Evolutionary conservation across 2,797 vertebrate species (phyloP), one percentile per base, ranked within the genome.

Genomic region (Sarcoramphus papa): DNA sequence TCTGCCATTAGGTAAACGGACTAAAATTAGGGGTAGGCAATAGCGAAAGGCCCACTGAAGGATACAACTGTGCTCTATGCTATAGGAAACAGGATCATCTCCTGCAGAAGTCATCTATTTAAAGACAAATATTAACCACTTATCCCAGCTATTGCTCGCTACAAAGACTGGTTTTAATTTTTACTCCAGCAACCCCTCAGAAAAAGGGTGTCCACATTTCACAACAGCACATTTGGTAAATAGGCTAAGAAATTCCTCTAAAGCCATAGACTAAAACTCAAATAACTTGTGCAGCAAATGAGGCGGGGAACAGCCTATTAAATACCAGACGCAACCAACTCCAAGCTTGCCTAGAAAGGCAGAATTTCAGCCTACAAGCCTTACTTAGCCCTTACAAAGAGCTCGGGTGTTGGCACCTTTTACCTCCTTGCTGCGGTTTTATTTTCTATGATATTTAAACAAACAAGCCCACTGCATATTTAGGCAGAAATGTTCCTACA

Each of bases 381-480:
- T 54, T 3, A 10, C 69, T 69, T 14, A 64, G 83, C 77, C 77
- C 81, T 54, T 20, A 20, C 76, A 35, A 31, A 27, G 89, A 85
- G 64, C 93, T 77, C 33, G 2, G 87, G 56, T 60, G 68, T 10
- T 93, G 95, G 93, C 93, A 96, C 87, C 91, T 90, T 65, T 77
- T 16, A 50, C 23, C 89, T 96, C 82, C 82, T 59, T 1, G 22
- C 82, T 85, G 96, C 1, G 89, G 92, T 95, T 80, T 79, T 27
- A 12, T 83, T 65, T 24, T 53, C 89, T 41, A 5, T 17, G 93
- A 19, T 79, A n/a, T 59, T 86, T 51, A 92, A 93, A 91, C 95
- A 97, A 95, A 95, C 93, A 93, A 93, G 73, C 92, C 91, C 90
- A 81, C 92, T 96, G 96, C 94, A 54, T 92, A 88, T 69, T 96